A percentile compares a stretch with the other conserved stretches of the same genome.
Conservation (phyloP, 2,888 invertebrate genomes). For the Synergus umbraculus region DNA sequence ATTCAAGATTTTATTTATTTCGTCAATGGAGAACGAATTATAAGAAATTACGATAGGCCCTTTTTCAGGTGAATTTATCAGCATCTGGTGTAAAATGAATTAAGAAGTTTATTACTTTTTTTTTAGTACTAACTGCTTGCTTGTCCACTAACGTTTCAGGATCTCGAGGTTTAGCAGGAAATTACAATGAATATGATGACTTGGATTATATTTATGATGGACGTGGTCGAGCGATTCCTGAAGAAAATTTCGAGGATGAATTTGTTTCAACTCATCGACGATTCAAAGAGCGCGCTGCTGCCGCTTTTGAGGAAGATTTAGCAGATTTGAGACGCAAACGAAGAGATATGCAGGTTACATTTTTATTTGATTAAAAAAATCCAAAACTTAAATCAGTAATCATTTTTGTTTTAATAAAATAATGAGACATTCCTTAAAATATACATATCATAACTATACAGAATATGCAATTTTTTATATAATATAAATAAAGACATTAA, state of each 20-base stretch:
- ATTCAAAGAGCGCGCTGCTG: slow-evolving; percentile 70
- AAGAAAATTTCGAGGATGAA: slow-evolving; percentile 67
- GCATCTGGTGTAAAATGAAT: neutral
- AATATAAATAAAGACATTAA: neutral
- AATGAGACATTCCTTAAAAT: neutral
- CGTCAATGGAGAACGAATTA: no score
- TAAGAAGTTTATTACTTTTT: neutral
- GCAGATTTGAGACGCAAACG: slow-evolving; percentile 73
- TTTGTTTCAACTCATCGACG: slow-evolving; percentile 68
- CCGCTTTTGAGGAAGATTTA: slow-evolving; percentile 74
- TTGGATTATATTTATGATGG: slow-evolving; percentile 65
- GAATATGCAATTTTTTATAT: neutral
- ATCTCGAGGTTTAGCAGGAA: slow-evolving; percentile 67
- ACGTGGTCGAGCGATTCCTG: slow-evolving; percentile 61
- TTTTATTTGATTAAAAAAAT: neutral
- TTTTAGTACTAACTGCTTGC: slow-evolving; percentile 23
- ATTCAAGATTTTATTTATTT: neutral
- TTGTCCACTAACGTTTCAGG: slow-evolving; percentile 65
- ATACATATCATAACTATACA: neutral
- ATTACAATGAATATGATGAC: slow-evolving; percentile 67
- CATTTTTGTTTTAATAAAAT: neutral
- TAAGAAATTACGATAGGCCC: neutral
- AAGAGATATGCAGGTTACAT: slow-evolving; percentile 72
- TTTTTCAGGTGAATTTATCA: neutral
- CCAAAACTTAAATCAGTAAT: neutral